Percentiles rank a stretch among this genome's conserved stretches.
Conservation (phyloP, 2,888 invertebrate species). For the Ennomos fuscantarius region DNA sequence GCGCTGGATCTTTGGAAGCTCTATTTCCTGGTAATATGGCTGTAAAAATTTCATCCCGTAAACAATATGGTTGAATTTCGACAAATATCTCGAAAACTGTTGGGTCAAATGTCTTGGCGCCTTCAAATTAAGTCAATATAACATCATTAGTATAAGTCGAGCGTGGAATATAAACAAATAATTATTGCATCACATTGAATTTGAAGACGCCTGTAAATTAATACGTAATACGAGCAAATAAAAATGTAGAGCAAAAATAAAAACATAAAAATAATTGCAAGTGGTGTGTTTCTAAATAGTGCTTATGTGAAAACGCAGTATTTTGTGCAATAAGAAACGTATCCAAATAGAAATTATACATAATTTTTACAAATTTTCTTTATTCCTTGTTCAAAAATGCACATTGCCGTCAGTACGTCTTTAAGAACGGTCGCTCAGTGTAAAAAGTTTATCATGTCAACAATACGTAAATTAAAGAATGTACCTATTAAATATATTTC, state of each 20-base stretch:
- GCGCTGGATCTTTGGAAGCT: slow-evolving; percentile 9
- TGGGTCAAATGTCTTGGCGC: slow-evolving; percentile 43
- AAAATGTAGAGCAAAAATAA: slow-evolving; percentile 3
- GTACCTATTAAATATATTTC: too few relatives aligned
- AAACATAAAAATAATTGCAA: slow-evolving; percentile 2
- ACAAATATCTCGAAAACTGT: slow-evolving; percentile 34
- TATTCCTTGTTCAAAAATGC: too few relatives aligned
- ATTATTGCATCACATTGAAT: slow-evolving; percentile 2
- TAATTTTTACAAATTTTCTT: too few relatives aligned
- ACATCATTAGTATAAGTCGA: too few relatives aligned
- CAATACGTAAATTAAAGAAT: too few relatives aligned
- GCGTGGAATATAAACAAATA: not conserved
- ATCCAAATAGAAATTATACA: too few relatives aligned
- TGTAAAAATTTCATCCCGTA: slow-evolving; percentile 1
- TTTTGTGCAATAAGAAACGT: too few relatives aligned
- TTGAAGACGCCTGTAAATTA: slow-evolving; percentile 3
- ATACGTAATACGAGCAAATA: slow-evolving; percentile 3
- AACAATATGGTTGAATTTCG: not conserved
- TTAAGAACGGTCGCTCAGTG: too few relatives aligned
- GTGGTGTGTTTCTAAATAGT: too few relatives aligned
- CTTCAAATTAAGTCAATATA: slow-evolving; percentile 9
- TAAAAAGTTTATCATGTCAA: too few relatives aligned
- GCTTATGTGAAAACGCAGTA: too few relatives aligned
- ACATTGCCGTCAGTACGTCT: too few relatives aligned
- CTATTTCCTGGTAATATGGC: slow-evolving; percentile 7